Conservation (phyloP, 2,113 vertebrate species). For the Dasyornis broadbenti region DNA sequence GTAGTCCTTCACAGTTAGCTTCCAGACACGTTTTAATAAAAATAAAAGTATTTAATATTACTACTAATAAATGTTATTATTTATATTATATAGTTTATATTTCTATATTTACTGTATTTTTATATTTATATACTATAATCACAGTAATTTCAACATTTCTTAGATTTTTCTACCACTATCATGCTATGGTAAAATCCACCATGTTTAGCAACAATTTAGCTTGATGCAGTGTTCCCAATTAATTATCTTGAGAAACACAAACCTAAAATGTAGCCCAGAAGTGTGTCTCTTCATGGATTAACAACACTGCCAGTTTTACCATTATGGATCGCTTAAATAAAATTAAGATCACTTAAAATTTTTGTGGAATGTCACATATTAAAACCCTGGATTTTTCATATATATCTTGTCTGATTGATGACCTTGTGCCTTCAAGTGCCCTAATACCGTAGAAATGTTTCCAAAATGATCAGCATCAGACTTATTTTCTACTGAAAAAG, state of each 20-base stretch:
- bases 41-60: not conserved
- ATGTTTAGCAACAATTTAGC: not conserved
- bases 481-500: not conserved
- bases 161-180: not conserved
- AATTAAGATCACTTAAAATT: not conserved
- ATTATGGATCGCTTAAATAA: not conserved
- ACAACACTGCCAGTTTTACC: not conserved
- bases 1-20: not conserved
- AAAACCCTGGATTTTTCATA: not conserved
- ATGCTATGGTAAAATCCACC: not conserved
- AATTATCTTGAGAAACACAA: not conserved
- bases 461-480: not conserved
- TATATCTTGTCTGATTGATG: not conserved
- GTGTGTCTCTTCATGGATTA: not conserved
- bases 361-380: not conserved
- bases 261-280: not conserved
- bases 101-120: no score
- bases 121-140: not conserved
- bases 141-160: not conserved
- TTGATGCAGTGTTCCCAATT: not conserved
- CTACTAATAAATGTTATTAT: no score
- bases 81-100: no score
- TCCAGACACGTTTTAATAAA: not conserved
- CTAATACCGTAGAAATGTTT: not conserved
- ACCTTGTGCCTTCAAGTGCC: not conserved